Evolutionary conservation across 2,888 invertebrate species (phyloP), one percentile per base, ranked within the genome.

Genomic region (Caradrina clavipalpis): DNA sequence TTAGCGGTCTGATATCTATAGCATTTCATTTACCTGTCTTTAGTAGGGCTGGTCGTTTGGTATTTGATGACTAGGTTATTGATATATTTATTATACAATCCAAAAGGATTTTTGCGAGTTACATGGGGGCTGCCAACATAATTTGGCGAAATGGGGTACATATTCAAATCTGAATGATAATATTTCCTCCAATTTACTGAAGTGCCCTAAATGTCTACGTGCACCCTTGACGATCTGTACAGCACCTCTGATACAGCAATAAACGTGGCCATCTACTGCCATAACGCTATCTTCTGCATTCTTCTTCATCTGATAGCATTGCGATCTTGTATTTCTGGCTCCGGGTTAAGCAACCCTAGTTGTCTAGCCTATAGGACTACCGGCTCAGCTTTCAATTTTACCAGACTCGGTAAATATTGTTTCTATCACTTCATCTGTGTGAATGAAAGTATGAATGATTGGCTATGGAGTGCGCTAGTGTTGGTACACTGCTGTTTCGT

Each of bases 371-470:
- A 49, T n/a, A 63, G 54, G 45, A 54, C 69, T 69, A 65, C 53
- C 55, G 59, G 26, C 73, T 56, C 56, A 56, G 78, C 74, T 78
- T 78, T 78, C 78, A 78, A 74, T 78, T 74, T 78, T 69, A 78
- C 59, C 60, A 54, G 63, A 19, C 62, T 60, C 53, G 17, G 74
- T 78, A 78, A 78, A 78, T 74, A 78, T 78, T 70, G 74, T 78
- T 73, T 63, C 55, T 76, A 74, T 78, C 78, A 26, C 60, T 78
- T 78, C 70, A 78, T 78, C 77, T 69, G 47, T 50, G 55, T 66
- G 64, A 78, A 78, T 63, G 77, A 70, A 74, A 78, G 74, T 78
- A 78, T 74, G 78, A 77, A 53, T 49, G 64, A 70, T 78, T 22
- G 73, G 10, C 53, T 75, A 2, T 50, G 39, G 39, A 61, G 60